Base-by-base conservation (phyloP, 2,797 vertebrate species). In the Gobionotothen gibberifrons region DNA sequence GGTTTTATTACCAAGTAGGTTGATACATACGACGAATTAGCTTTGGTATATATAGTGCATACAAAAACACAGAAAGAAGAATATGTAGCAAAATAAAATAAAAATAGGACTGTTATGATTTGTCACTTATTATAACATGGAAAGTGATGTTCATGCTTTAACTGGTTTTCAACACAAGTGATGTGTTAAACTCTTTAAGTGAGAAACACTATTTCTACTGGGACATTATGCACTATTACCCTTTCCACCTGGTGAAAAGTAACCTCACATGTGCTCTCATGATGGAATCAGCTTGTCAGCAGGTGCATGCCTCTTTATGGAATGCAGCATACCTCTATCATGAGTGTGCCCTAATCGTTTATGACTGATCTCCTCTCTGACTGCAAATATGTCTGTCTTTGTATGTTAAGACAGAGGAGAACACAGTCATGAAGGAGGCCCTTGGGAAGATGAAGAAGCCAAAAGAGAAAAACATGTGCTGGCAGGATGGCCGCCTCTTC, bases 401-500 rank as follows among this genome's bases (percentile, higher is more conserved):
- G 51, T 85, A 19, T 87, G 49, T 90, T 79, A 89, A 99, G 98
- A 97, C 96, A 16, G 96, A 95, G 78, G 98, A 99, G 83, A 99
- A 99, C 91, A 95, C 95, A 19, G 93, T 97, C 72, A 96, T 99
- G 93, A 96, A 96, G 93, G 97, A 99, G 87, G 92, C 95, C 51
- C 94, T 99, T 17, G 96, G 96, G 0, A 96, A 94, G 74, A 96
- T 97, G 72, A 96, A 94, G 83, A 96, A 96, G 79, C 86, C 94
- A 8, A 96, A 95, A 85, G 97, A 96, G 81, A 93, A 97, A 81
- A 96, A 96, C 1, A 96, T 97, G 85, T 99, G 98, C 88, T 99
- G 97, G 97, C 98, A 99, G 82, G 97, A 99, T 21, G 98, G 98
- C 4, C 96, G 98, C 11, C 93, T 98, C 84, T 99, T 99, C 71